These are phyloP conservation scores for Pristionchus mayeri DNA, from an alignment of 2,888 invertebrate genomes.

Conservation along the genomic window DNA sequence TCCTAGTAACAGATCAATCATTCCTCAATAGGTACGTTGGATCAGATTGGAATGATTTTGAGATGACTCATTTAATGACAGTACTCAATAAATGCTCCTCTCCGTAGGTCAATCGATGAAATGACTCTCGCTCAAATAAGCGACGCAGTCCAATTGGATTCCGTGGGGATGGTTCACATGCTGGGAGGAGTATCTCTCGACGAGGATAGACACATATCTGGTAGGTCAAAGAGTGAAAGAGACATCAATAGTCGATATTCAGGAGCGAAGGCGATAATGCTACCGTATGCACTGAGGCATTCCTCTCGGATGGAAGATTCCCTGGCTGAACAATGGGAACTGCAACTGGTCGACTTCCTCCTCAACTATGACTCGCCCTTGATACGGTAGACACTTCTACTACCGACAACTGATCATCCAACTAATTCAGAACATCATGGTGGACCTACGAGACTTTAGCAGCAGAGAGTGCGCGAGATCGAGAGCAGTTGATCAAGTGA, in stretches of 20 bases:
- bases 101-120: slow-evolving; percentile 67
- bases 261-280: slow-evolving; percentile 74
- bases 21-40: slow-evolving; percentile 61
- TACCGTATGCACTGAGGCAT: slow-evolving; percentile 75
- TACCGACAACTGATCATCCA: neutral
- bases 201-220: slow-evolving; percentile 63
- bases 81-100: too few species aligned
- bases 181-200: slow-evolving; percentile 73
- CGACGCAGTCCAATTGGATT: slow-evolving; percentile 70
- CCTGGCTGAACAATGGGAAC: slow-evolving; percentile 75
- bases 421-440: slow-evolving; percentile 63
- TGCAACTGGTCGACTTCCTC: slow-evolving; percentile 69
- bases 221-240: slow-evolving; percentile 36
- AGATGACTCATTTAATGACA: neutral
- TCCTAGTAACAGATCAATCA: slow-evolving; percentile 68
- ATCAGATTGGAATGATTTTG: too few species aligned
- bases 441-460: slow-evolving; percentile 76
- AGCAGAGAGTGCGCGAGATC: slow-evolving; percentile 71
- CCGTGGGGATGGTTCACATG: slow-evolving; percentile 71
- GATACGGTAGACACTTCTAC: neutral
- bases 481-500: slow-evolving; percentile 69
- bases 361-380: slow-evolving; percentile 58
- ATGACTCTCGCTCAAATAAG: slow-evolving; percentile 70
- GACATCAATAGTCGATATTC: slow-evolving; percentile 36
- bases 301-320: slow-evolving; percentile 67